A percentile compares a stretch with the other conserved stretches of the same genome.
phyloP scores from a whole-genome alignment of 2,888 invertebrate genomes.

The Epistrophe eligans region DNA sequence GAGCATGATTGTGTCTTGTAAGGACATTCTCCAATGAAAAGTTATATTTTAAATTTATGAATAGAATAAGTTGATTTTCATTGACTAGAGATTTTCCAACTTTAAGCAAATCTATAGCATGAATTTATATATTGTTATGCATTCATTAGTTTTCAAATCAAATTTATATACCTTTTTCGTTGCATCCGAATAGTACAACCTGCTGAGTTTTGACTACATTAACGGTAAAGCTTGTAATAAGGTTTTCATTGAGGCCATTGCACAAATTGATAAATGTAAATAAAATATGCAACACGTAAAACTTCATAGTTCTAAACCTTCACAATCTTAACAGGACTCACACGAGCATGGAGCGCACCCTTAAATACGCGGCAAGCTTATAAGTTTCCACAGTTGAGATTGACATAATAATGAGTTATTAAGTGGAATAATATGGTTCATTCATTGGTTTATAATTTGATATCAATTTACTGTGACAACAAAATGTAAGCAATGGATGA shows the following conservation, averaged over 20 bases:
- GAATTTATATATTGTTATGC: not conserved
- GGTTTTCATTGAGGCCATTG: constrained; percentile 32
- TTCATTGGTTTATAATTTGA: constrained; percentile 4
- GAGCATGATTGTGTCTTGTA: constrained; percentile 77
- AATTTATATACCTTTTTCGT: constrained; percentile 74
- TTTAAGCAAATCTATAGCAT: not conserved
- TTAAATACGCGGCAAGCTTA: not conserved
- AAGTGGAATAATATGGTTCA: not conserved
- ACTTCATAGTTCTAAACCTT: constrained; percentile 14
- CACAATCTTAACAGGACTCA: not conserved
- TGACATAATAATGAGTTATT: constrained; percentile 3
- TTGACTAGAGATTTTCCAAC: constrained; percentile 70
- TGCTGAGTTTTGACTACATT: constrained; percentile 77
- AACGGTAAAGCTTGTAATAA: constrained; percentile 77
- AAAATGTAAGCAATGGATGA: not conserved
- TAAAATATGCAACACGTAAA: not conserved
- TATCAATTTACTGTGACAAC: constrained; percentile 10
- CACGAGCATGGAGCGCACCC: not conserved
- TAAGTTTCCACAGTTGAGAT: not conserved
- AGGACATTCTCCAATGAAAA: constrained; percentile 74
- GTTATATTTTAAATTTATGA: constrained; percentile 74
- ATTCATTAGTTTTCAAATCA: not conserved
- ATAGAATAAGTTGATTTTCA: constrained; percentile 76
- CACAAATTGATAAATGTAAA: not conserved
- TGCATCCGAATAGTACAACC: constrained; percentile 78